phyloP scores from a whole-genome alignment of 2,888 invertebrate species.

The Venustoraphidia nigricollis region DNA sequence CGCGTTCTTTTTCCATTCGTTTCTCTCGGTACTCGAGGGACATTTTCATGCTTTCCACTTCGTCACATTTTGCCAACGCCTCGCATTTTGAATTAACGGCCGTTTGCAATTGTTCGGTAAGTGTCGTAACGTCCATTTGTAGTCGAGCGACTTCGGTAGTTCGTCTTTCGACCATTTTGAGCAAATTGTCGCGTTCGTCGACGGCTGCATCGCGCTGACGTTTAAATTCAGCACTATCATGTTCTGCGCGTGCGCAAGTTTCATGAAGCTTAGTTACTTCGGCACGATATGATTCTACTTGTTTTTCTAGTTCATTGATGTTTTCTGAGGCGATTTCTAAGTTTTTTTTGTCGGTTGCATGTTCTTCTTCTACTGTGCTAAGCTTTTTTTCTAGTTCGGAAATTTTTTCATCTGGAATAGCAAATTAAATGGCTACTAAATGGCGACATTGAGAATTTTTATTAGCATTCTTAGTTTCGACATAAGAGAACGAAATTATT shows the following conservation, averaged over 20 bases:
- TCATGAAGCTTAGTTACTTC: conserved; percentile 51
- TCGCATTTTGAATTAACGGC: conserved; percentile 74
- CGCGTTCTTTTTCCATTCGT: conserved; percentile 67
- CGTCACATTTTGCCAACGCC: conserved; percentile 63
- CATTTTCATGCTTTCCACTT: conserved; percentile 65
- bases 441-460: too few species aligned
- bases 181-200: conserved; percentile 60
- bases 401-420: conserved; percentile 15
- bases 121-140: conserved; percentile 46
- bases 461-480: too few species aligned
- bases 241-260: conserved; percentile 44
- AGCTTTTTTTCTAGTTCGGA: conserved; percentile 35
- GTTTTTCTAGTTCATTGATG: conserved; percentile 44
- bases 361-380: conserved; percentile 41
- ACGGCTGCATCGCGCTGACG: conserved; percentile 52
- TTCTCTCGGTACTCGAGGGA: conserved; percentile 69
- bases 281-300: conserved; percentile 41
- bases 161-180: conserved; percentile 53
- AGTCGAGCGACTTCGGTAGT: conserved; percentile 58
- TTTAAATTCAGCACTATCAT: conserved; percentile 47
- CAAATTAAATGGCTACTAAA: conserved; percentile 2
- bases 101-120: conserved; percentile 57
- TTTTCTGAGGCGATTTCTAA: conserved; percentile 44
- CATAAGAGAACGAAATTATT: too few species aligned
- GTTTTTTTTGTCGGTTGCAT: conserved; percentile 45